A percentile compares a stretch with the other conserved stretches of the same genome.
Evolutionary conservation across 2,113 vertebrate species (phyloP).

Genomic region (Prinia subflava): DNA sequence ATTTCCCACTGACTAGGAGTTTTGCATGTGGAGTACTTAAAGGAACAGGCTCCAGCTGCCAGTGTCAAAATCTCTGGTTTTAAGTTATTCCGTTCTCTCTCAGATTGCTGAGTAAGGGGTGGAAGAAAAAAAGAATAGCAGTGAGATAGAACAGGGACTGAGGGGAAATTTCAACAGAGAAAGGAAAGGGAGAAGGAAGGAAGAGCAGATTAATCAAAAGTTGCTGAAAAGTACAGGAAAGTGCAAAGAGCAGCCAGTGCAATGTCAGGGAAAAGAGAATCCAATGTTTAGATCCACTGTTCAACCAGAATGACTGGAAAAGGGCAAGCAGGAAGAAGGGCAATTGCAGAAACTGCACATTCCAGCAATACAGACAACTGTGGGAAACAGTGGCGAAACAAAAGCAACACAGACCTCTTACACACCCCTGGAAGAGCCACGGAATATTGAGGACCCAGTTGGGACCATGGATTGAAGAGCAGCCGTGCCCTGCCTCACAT

Average conservation of each 20-base stretch:
- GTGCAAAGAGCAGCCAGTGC: neutral
- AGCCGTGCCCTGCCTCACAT: neutral
- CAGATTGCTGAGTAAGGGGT: neutral
- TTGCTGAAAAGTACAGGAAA: neutral
- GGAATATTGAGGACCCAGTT: neutral
- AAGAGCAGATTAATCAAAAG: neutral
- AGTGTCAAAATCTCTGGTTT: neutral
- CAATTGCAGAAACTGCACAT: neutral
- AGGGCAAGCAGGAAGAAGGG: neutral
- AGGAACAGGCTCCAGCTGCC: neutral
- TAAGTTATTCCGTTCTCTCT: neutral
- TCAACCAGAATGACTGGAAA: neutral
- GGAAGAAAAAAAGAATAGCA: neutral
- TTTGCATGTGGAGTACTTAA: neutral
- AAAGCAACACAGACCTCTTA: neutral
- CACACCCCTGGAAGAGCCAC: fast-evolving
- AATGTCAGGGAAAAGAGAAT: neutral
- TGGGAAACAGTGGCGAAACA: neutral
- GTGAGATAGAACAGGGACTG: neutral
- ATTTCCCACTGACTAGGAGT: neutral
- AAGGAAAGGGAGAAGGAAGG: neutral
- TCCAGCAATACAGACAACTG: neutral
- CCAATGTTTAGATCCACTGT: neutral
- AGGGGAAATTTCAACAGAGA: neutral
- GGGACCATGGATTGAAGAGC: neutral